A percentile compares a stretch with the other conserved stretches of the same genome.
These are phyloP conservation scores for Petaurus breviceps DNA, from an alignment of 2,113 vertebrate genomes.

Conservation along the genomic window DNA sequence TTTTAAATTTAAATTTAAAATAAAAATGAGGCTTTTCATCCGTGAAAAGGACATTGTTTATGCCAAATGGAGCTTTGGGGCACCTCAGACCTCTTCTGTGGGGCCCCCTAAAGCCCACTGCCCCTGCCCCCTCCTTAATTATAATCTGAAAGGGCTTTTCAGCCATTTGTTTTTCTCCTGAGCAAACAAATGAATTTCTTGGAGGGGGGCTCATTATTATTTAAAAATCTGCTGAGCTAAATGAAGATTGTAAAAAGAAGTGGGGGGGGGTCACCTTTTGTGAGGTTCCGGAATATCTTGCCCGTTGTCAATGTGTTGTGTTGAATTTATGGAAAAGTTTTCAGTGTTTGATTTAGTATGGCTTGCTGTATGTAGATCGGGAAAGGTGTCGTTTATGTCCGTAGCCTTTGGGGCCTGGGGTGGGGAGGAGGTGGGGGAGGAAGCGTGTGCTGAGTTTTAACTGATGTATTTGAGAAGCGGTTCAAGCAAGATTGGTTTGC, in stretches of 20 bases:
- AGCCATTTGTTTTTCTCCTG: background rate
- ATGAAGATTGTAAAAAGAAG: background rate
- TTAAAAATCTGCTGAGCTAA: background rate
- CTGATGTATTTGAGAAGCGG: background rate
- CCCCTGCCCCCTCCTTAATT: background rate
- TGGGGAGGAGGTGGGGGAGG: background rate
- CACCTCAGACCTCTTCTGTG: background rate
- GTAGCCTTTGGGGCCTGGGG: background rate
- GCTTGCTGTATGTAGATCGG: background rate
- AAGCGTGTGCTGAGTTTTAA: background rate
- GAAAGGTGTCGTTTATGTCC: background rate
- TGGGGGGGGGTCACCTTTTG: background rate
- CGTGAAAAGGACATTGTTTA: background rate
- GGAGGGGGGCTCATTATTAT: background rate
- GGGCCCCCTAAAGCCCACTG: background rate
- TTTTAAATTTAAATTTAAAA: background rate
- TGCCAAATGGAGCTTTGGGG: background rate
- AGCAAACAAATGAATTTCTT: background rate
- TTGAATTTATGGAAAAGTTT: background rate
- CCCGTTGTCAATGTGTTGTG: background rate
- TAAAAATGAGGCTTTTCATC: background rate
- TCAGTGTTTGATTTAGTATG: background rate
- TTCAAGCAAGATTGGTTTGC: background rate
- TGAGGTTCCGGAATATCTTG: background rate
- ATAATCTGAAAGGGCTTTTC: slow-evolving; percentile 2